Conservation (phyloP, 2,797 vertebrate genomes). For the Sebastolobus alascanus region DNA sequence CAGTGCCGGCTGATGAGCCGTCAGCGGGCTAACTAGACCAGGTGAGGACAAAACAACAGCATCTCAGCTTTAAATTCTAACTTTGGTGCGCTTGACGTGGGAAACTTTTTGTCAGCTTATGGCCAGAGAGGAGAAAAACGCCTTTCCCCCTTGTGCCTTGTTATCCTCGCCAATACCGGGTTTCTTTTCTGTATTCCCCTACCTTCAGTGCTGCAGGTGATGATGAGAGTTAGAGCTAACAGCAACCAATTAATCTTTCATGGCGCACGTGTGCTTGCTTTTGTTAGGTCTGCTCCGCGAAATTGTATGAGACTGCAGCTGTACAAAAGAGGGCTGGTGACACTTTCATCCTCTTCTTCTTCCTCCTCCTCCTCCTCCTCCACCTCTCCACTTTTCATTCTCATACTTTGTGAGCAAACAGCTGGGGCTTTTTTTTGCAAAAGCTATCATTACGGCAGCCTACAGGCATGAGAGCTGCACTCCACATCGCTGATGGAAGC, state of each 20-base stretch:
- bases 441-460: slow-evolving; percentile 73
- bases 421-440: slow-evolving; percentile 64
- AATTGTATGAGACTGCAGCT: slow-evolving; percentile 66
- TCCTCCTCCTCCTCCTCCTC: slow-evolving; percentile 38
- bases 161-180: slow-evolving; percentile 60
- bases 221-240: slow-evolving; percentile 74
- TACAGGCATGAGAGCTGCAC: slow-evolving; percentile 69
- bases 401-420: slow-evolving; percentile 74
- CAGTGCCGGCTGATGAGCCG: slow-evolving; percentile 66
- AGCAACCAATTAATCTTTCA: slow-evolving; percentile 82
- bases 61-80: slow-evolving; percentile 59
- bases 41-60: slow-evolving; percentile 72
- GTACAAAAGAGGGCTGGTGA: slow-evolving; percentile 67
- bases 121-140: slow-evolving; percentile 39
- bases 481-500: slow-evolving; percentile 71
- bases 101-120: slow-evolving; percentile 58
- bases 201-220: slow-evolving; percentile 72
- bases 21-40: slow-evolving; percentile 65
- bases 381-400: slow-evolving; percentile 61
- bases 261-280: slow-evolving; percentile 76
- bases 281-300: slow-evolving; percentile 65
- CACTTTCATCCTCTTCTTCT: slow-evolving; percentile 50
- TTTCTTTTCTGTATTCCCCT: slow-evolving; percentile 53
- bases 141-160: slow-evolving; percentile 61
- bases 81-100: slow-evolving; percentile 22